Conservation (phyloP, 2,113 vertebrate species). For the Odocoileus virginianus region DNA sequence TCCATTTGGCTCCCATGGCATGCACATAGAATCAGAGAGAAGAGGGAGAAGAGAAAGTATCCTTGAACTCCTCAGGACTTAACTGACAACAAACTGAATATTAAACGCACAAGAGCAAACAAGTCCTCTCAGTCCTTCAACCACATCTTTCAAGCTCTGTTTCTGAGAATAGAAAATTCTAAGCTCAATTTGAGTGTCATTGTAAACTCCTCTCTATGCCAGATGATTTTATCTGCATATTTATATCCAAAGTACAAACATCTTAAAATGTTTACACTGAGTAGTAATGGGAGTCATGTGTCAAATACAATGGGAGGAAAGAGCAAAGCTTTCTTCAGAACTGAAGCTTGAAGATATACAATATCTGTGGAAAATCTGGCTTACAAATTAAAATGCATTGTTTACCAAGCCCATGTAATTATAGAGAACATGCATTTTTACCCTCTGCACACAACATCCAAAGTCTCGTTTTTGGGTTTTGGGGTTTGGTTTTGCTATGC, state of each 20-base stretch:
- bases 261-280: conserved; percentile 64
- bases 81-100: not conserved
- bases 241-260: conserved; percentile 65
- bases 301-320: conserved; percentile 4
- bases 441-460: not conserved
- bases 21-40: not conserved
- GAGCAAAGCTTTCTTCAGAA: conserved; percentile 22
- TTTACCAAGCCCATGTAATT: conserved; percentile 55
- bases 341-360: conserved; percentile 25
- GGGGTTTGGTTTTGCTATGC: not conserved
- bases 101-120: not conserved
- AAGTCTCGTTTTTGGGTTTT: not conserved
- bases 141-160: conserved; percentile 18
- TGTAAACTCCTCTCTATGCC: conserved; percentile 19
- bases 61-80: not conserved
- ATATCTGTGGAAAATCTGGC: conserved; percentile 60
- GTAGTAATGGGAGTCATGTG: conserved; percentile 69
- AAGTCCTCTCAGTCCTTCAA: not conserved
- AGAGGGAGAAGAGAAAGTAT: not conserved
- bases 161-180: conserved; percentile 56
- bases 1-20: not conserved
- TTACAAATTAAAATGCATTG: conserved; percentile 37
- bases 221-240: conserved; percentile 54
- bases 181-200: conserved; percentile 52
- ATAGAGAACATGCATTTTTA: conserved; percentile 32